A percentile compares a stretch with the other conserved stretches of the same genome.
Conservation (phyloP, 2,797 vertebrate species). For the Natrix natrix region DNA sequence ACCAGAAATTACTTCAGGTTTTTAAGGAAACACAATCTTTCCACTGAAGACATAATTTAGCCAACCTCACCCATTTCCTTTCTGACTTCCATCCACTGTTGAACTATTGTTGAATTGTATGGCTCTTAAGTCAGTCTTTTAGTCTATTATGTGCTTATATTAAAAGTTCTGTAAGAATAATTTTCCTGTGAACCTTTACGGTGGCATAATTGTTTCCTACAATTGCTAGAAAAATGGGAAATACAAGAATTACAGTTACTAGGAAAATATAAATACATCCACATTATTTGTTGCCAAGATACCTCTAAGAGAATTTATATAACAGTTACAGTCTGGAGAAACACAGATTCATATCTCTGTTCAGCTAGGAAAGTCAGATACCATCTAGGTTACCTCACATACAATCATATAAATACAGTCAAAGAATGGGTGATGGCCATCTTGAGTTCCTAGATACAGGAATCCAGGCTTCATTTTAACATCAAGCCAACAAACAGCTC, state of each 20-base stretch:
- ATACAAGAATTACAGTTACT: neutral
- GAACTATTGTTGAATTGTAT: conserved; percentile 13
- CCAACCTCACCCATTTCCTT: conserved; percentile 5
- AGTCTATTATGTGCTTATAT: neutral
- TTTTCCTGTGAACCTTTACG: neutral
- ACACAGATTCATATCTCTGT: neutral
- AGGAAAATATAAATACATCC: conserved; percentile 7
- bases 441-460: neutral
- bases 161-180: neutral
- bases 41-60: neutral
- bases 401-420: neutral
- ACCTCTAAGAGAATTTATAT: neutral
- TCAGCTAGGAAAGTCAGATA: neutral
- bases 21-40: conserved; percentile 8
- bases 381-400: neutral
- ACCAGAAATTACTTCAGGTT: neutral
- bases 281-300: neutral
- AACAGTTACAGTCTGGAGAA: neutral
- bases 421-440: neutral
- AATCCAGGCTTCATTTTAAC: neutral
- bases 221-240: conserved; percentile 10
- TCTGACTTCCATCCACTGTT: conserved; percentile 11
- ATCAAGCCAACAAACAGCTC: neutral
- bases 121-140: conserved; percentile 9
- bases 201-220: neutral